These are phyloP conservation scores for Alligator mississippiensis DNA, from an alignment of 2,113 vertebrate species.

Conservation along the genomic window DNA sequence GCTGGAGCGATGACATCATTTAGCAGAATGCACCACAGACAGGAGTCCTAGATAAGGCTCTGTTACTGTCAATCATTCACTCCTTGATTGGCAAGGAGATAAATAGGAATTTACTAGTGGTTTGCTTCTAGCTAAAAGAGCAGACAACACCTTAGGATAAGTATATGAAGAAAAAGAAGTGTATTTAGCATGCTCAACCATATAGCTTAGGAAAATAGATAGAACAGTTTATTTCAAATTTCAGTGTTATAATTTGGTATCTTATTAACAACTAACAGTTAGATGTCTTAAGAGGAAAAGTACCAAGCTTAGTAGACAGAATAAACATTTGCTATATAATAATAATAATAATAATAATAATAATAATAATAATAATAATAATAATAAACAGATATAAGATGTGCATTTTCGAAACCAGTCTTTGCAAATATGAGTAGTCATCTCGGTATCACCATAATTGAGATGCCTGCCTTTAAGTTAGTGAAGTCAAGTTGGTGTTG, in stretches of 20 bases:
- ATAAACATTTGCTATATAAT: not conserved
- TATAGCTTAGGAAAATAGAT: constrained; percentile 34
- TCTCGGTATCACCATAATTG: constrained; percentile 14
- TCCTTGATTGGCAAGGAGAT: constrained; percentile 80
- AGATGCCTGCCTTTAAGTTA: not conserved
- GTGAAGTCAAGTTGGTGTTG: not conserved
- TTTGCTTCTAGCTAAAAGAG: constrained; percentile 76
- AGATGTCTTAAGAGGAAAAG: not conserved
- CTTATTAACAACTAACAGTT: constrained; percentile 11
- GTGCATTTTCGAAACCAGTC: not conserved
- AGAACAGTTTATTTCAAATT: constrained; percentile 43
- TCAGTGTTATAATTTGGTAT: not conserved
- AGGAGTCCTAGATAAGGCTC: constrained; percentile 75
- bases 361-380: not conserved
- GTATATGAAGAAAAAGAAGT: constrained; percentile 54
- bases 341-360: not conserved
- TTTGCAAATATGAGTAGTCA: not conserved
- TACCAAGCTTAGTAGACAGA: constrained; percentile 20
- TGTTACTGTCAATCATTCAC: constrained; percentile 78
- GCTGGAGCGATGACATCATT: constrained; percentile 83
- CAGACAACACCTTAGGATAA: constrained; percentile 64
- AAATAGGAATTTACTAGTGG: constrained; percentile 74
- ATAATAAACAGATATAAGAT: not conserved
- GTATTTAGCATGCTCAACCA: constrained; percentile 50
- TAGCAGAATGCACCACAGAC: constrained; percentile 79